Conservation (phyloP, 2,113 vertebrate species). For the Burhinus bistriatus region DNA sequence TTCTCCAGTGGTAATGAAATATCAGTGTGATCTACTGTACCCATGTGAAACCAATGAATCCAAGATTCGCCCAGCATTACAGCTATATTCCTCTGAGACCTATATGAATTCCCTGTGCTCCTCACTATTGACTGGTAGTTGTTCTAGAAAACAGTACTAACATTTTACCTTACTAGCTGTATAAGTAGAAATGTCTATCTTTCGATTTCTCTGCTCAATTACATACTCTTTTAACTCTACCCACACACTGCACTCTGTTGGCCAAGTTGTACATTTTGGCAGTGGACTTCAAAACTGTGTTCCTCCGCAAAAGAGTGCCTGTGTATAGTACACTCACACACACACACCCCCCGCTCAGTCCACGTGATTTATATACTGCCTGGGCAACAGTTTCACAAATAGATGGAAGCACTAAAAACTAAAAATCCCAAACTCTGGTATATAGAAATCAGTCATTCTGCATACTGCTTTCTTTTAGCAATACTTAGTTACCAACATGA, state of each 20-base stretch:
- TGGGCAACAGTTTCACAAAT: background rate
- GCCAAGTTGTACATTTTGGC: constrained; percentile 4
- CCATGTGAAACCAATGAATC: background rate
- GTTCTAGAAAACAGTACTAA: background rate
- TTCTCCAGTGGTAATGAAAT: background rate
- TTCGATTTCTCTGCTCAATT: background rate
- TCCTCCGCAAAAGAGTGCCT: background rate
- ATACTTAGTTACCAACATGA: background rate
- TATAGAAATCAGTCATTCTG: background rate
- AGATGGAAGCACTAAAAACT: background rate
- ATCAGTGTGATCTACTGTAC: background rate
- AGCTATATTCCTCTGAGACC: background rate
- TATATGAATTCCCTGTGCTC: background rate
- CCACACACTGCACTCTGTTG: background rate
- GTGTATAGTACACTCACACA: background rate
- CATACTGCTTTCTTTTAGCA: background rate
- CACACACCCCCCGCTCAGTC: background rate
- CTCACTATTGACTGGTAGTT: background rate
- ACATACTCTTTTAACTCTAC: background rate
- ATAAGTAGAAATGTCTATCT: background rate
- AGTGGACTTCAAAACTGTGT: background rate
- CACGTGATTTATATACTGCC: background rate
- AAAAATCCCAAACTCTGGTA: background rate
- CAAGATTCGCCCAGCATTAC: background rate
- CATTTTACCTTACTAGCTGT: background rate